phyloP scores from a whole-genome alignment of 2,797 vertebrate species.

The Onychomys leucogaster region DNA sequence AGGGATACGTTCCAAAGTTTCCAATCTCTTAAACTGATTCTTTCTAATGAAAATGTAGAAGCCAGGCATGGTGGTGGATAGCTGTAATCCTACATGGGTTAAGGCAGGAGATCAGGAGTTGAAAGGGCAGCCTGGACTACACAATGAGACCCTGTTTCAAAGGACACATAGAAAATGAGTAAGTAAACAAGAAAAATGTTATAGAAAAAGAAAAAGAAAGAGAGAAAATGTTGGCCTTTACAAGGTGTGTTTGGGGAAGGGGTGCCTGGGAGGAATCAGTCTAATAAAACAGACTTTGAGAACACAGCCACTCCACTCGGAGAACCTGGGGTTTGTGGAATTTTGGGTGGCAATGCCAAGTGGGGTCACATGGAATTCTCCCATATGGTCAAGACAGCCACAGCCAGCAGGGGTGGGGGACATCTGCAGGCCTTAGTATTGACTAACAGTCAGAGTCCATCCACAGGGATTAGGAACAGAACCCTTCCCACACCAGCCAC shows the following conservation, averaged over 20 bases:
- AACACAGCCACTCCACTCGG: neutral
- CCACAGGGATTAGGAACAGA: slow-evolving; percentile 19
- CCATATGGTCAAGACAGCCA: neutral
- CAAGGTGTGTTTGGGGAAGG: neutral
- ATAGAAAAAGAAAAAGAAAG: neutral
- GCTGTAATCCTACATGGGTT: neutral
- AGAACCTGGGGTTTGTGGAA: neutral
- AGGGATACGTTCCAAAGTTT: neutral
- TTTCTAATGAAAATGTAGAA: neutral
- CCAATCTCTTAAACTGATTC: neutral
- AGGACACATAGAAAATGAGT: neutral
- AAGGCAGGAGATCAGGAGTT: neutral
- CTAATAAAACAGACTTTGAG: neutral
- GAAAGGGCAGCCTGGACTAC: neutral
- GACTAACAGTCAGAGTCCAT: neutral
- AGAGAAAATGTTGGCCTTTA: slow-evolving; percentile 8
- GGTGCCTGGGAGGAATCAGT: neutral
- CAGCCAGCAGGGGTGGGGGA: neutral
- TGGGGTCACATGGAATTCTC: neutral
- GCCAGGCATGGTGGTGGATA: neutral
- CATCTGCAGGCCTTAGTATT: neutral
- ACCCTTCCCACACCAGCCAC: neutral
- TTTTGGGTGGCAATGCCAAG: neutral
- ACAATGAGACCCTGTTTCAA: neutral
- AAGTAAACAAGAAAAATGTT: neutral